Evolutionary conservation across 1,140 invertebrate genomes (phyloP), one percentile per base, ranked within the genome.

Genomic region (Episyrphus balteatus): DNA sequence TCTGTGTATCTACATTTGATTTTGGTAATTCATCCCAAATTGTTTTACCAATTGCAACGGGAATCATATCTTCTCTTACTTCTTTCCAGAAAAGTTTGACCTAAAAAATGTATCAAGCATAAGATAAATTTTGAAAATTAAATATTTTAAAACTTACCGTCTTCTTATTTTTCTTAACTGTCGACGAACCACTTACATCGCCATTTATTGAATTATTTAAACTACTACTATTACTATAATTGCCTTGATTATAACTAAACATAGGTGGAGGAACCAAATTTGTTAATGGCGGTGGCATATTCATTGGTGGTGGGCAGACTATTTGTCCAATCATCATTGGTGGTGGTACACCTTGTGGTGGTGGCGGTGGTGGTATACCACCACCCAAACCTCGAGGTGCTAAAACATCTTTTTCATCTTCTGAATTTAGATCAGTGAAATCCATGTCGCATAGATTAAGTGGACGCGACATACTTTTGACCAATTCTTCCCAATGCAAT

Each of bases 1-100:
- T 94, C 57, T 91, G 82, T 7, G 86, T 90, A 67, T 99, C 96
- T 12, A 99, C 77, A 37, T 77, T 76, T 3, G 93, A 82, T 11
- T 82, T 77, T 37, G 78, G 79, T 18, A 99, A 66, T 60, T 95
- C 91, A 68, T 96, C 91, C 97, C 97, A 99, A 59, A 99, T 89
- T 50, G 91, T 92, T 18, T 79, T 80, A 36, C 74, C 73, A 49
- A 74, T 66, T 5, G 82, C 76, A 33, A 83, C 71, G 12, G 86
- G 81, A 14, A 84, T 76, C 15, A 82, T 80, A 65, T 92, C 89
- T 51, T 94, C 89, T 51, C 87, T 77, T 6, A 92, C 82, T 72
- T 98, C 92, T 65, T 89, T 89, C 96, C 96, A 99, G 69, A 99
- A 98, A n/a, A 99, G 73, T 73, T 97, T 97, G 5, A 98, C 66